Base-by-base conservation (phyloP, 2,888 invertebrate species). In the Drosophila niveifrons region DNA sequence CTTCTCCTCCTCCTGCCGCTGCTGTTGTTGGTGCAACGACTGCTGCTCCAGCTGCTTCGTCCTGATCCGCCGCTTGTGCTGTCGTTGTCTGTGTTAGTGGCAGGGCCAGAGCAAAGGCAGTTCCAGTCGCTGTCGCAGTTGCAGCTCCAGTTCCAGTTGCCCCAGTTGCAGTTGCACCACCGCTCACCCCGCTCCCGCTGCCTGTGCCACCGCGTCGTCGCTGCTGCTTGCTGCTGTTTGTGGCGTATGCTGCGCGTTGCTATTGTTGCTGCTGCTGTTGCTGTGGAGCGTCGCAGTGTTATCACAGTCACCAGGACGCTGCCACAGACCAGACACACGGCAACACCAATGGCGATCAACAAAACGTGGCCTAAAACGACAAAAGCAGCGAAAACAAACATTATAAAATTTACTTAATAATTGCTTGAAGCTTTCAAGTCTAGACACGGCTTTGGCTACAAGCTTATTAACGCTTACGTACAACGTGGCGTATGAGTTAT, bases 81-180 rank as follows among this genome's bases (percentile, higher is more conserved):
- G 90, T 86, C 59, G 76, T 48, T 65, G 90, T 83, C 81, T 85
- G 83, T 72, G 89, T 86, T 89, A 91, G 91, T 90, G 92, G 90
- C 81, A 92, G 91, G 89, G 92, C 91, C 91, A 92, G 92, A 90
- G 92, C 90, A 90, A 90, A 84, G 82, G 87, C 80, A 63, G 82
- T 83, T 53, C 43, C 66, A 6, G 57, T 77, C 56, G 71, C 59
- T 48, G 52, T 52, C n/a, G 34, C 18, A 44, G 44, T 31, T 18
- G n/a, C 46, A 58, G 29, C 23, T 23, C 23, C 23, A n/a, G n/a
- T 43, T 7, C 47, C 31, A 48, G 41, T 13, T 13, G 47, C 47
- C 28, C 77, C 72, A 59, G 39, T 59, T 11, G 77, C 63, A 58
- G 39, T 59, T 11, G 77, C 63, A 55, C 63, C 69, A 50, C 59